A percentile compares a stretch with the other conserved stretches of the same genome.
Conservation (phyloP, 2,113 vertebrate species). For the Marcusenius ussheri region DNA sequence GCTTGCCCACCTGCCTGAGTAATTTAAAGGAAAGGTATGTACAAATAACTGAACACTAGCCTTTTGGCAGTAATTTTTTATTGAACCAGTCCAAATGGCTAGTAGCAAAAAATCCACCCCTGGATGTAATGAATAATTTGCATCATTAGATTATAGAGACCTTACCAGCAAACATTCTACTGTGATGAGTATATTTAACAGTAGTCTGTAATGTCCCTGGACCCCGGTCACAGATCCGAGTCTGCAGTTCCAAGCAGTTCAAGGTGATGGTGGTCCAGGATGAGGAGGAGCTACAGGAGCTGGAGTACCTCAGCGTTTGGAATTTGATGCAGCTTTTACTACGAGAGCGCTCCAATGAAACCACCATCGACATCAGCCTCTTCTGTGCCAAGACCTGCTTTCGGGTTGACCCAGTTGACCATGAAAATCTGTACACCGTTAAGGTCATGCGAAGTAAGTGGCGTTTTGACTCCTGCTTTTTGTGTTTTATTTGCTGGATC, state of each 20-base stretch:
- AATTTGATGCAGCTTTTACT: slow-evolving; percentile 65
- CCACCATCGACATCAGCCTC: slow-evolving; percentile 69
- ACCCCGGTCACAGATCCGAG: slow-evolving; percentile 61
- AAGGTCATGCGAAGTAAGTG: slow-evolving; percentile 66
- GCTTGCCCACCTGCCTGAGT: neutral
- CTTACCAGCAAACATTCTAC: neutral
- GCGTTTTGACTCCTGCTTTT: neutral
- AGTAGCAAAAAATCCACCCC: neutral
- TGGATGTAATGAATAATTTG: neutral
- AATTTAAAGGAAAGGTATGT: neutral
- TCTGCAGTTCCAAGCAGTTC: slow-evolving; percentile 73
- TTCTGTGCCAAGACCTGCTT: slow-evolving; percentile 83
- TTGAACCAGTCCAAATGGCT: neutral
- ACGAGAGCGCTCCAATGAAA: slow-evolving; percentile 78
- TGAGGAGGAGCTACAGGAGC: slow-evolving; percentile 75
- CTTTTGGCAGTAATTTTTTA: neutral
- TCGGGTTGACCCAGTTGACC: slow-evolving; percentile 66
- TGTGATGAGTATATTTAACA: neutral
- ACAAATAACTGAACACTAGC: neutral
- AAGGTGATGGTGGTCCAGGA: slow-evolving; percentile 73
- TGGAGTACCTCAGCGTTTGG: slow-evolving; percentile 75
- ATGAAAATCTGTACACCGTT: slow-evolving; percentile 55
- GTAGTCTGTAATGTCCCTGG: neutral
- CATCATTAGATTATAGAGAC: neutral
- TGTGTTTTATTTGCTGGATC: neutral